phyloP scores from a whole-genome alignment of 2,888 invertebrate species.

The Eudemis profundana region DNA sequence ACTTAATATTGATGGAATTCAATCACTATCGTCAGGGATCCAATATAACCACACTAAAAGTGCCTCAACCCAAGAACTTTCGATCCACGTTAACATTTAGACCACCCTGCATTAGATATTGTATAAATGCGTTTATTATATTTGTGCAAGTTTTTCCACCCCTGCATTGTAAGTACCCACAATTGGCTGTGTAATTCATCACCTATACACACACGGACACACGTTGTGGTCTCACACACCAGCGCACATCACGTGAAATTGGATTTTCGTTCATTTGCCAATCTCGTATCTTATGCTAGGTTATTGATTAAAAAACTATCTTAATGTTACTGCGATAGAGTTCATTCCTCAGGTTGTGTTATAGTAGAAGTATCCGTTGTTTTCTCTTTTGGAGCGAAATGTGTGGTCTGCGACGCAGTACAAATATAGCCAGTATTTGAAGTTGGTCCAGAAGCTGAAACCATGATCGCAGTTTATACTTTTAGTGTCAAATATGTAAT shows the following conservation, averaged over 20 bases:
- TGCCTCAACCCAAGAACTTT: no score
- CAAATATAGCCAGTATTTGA: not conserved
- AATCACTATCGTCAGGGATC: no score
- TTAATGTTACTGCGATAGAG: not conserved
- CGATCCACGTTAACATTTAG: not conserved
- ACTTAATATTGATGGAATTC: no score
- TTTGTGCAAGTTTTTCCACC: slow-evolving; percentile 19
- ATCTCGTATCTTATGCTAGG: slow-evolving; percentile 9
- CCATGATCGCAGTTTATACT: not conserved
- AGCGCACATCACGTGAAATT: slow-evolving; percentile 53
- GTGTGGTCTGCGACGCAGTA: slow-evolving; percentile 21
- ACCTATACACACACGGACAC: slow-evolving; percentile 19
- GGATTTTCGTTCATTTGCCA: slow-evolving; percentile 13
- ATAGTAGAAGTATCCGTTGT: not conserved
- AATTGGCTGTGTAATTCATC: slow-evolving; percentile 35
- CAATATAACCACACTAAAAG: no score
- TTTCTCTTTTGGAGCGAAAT: slow-evolving; percentile 23
- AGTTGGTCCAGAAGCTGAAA: not conserved
- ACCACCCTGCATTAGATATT: slow-evolving; percentile 1
- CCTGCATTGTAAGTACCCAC: slow-evolving; percentile 4
- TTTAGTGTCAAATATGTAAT: not conserved
- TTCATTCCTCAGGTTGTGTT: not conserved
- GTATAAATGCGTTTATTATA: slow-evolving; percentile 14
- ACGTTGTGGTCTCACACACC: slow-evolving; percentile 53
- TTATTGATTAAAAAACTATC: not conserved